These are phyloP conservation scores for Cossypha dichroa DNA, from an alignment of 2,797 vertebrate genomes.

Conservation along the genomic window DNA sequence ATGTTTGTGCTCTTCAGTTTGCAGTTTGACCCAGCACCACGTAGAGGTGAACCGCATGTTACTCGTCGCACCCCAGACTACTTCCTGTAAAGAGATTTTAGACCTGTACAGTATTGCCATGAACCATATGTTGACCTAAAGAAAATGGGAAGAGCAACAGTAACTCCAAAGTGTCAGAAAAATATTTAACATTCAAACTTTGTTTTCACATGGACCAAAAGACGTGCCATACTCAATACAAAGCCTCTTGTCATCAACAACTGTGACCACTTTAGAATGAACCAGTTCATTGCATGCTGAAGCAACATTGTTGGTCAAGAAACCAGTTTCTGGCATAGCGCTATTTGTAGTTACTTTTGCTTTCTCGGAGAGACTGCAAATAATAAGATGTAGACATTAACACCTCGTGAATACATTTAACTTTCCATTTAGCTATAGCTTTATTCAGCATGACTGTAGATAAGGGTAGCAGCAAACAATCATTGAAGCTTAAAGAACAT, in stretches of 20 bases:
- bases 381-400: conserved; percentile 85
- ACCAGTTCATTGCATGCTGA: conserved; percentile 90
- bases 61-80: conserved; percentile 97
- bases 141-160: conserved; percentile 81
- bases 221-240: conserved; percentile 90
- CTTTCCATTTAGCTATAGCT: conserved; percentile 87
- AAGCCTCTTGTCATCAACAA: conserved; percentile 85
- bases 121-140: conserved; percentile 82
- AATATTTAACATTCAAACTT: conserved; percentile 83
- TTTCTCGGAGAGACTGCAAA: conserved; percentile 85
- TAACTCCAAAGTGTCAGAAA: conserved; percentile 86
- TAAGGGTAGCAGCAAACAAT: conserved; percentile 85
- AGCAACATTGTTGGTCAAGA: conserved; percentile 85
- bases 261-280: conserved; percentile 84
- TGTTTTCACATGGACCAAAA: conserved; percentile 90
- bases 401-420: conserved; percentile 84
- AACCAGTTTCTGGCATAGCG: conserved; percentile 83
- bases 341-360: conserved; percentile 91
- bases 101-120: conserved; percentile 89
- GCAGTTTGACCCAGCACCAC: conserved; percentile 97
- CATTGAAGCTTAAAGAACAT: conserved; percentile 84
- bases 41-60: conserved; percentile 95
- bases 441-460: conserved; percentile 90
- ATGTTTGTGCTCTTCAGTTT: conserved; percentile 79
- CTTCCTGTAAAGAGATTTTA: conserved; percentile 90